Conservation (phyloP, 2,113 vertebrate genomes). For the Triplophysa rosa region DNA sequence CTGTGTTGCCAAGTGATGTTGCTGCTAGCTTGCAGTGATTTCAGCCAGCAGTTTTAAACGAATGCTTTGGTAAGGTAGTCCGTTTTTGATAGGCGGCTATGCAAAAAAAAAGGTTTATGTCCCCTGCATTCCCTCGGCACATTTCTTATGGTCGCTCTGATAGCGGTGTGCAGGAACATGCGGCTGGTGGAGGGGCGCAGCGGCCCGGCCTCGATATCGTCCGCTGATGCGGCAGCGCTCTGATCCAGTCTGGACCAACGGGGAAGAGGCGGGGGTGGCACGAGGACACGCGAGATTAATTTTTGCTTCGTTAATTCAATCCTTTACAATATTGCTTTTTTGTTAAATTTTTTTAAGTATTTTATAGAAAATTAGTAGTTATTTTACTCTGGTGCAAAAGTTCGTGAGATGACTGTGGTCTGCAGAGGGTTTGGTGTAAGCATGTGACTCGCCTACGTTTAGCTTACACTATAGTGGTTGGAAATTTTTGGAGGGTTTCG, state of each 20-base stretch:
- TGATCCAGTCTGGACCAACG: slow-evolving; percentile 46
- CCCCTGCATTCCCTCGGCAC: neutral
- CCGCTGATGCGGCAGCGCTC: slow-evolving; percentile 50
- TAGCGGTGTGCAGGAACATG: slow-evolving; percentile 32
- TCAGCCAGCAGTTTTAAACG: slow-evolving; percentile 11
- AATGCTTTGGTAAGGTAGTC: neutral
- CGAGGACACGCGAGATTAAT: neutral
- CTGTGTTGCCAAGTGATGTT: slow-evolving; percentile 27
- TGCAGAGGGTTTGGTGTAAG: too few species aligned
- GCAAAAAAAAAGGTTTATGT: neutral
- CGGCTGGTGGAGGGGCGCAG: slow-evolving; percentile 35
- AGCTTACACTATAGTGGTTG: too few species aligned
- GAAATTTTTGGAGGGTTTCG: too few species aligned
- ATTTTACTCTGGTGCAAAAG: too few species aligned
- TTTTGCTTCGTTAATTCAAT: neutral
- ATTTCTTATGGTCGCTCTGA: neutral
- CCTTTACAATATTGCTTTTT: neutral
- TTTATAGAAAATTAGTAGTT: too few species aligned
- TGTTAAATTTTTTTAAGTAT: too few species aligned
- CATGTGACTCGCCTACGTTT: too few species aligned
- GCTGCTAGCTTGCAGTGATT: slow-evolving; percentile 43
- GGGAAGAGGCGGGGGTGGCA: slow-evolving; percentile 18
- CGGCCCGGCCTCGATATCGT: slow-evolving; percentile 47
- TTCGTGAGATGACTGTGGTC: too few species aligned
- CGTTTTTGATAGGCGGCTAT: neutral